A percentile compares a stretch with the other conserved stretches of the same genome.
These are phyloP conservation scores for Rhinichthys osculus DNA, from an alignment of 2,797 vertebrate genomes.

Conservation along the genomic window DNA sequence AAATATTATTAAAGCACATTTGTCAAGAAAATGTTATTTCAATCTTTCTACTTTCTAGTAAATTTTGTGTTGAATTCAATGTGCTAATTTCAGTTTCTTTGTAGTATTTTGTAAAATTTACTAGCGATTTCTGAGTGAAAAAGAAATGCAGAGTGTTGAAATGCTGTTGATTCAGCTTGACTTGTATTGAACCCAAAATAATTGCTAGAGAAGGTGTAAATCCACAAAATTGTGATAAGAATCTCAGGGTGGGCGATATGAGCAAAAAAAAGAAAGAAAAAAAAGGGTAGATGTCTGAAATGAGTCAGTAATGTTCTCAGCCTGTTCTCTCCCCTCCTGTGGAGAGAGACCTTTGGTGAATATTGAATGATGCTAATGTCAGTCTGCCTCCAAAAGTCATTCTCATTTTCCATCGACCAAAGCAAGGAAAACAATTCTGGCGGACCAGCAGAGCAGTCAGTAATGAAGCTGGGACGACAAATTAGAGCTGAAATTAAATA, in stretches of 20 bases:
- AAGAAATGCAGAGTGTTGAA: not conserved
- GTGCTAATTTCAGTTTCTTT: not conserved
- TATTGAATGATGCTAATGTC: slow-evolving; percentile 69
- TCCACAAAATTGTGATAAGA: slow-evolving; percentile 22
- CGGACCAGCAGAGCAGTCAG: slow-evolving; percentile 59
- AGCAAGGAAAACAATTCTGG: slow-evolving; percentile 63
- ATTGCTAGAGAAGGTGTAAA: slow-evolving; percentile 28
- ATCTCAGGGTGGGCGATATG: slow-evolving; percentile 26
- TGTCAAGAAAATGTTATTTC: not conserved
- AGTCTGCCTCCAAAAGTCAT: slow-evolving; percentile 64
- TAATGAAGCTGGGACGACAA: slow-evolving; percentile 63
- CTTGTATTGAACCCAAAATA: not conserved
- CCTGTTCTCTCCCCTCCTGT: slow-evolving; percentile 56
- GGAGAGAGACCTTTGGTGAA: slow-evolving; percentile 67
- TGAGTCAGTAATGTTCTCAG: slow-evolving; percentile 63
- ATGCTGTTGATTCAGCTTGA: not conserved
- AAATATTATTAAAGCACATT: not conserved
- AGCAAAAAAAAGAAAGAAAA: slow-evolving; percentile 21
- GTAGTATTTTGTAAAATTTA: not conserved
- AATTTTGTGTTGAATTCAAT: not conserved
- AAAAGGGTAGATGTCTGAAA: slow-evolving; percentile 56
- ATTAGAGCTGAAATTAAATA: slow-evolving; percentile 66
- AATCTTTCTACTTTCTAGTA: not conserved
- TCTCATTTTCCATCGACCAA: slow-evolving; percentile 66
- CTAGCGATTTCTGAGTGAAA: not conserved